Base-by-base conservation (phyloP, 2,888 invertebrate genomes). In the Cheilosia urbana region DNA sequence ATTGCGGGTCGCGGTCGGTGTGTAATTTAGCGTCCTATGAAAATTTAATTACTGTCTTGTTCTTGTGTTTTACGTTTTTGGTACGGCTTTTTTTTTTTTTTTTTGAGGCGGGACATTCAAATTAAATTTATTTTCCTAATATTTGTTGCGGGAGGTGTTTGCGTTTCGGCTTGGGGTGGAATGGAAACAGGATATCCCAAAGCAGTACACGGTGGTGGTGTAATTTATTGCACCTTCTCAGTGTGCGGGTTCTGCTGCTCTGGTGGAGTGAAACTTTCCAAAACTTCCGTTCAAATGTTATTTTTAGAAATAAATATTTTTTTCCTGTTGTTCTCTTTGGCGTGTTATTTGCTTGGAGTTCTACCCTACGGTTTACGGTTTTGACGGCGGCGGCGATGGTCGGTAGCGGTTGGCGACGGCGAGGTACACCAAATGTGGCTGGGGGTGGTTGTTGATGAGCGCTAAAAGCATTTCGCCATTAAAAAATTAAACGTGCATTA, bases 401-500 rank as follows among this genome's bases (percentile, higher is more conserved):
- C 11, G 57, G 11, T 13, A 4, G 62, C 42, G 55, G 47, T 21
- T n/a, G 34, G 17, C 6, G 42, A 34, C 17, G 57, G 57, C 34
- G 30, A 34, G 30, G 69, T 47, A 66, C n/a, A 49, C 37, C 13
- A 68, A 27, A 27, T 19, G 0, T 9, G 47, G 57, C 21, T 27
- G 58, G 73, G 65, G n/a, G 60, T 30, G 68, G 37, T 62, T 69
- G 79, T 37, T 72, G 80, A 85, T 77, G 81, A 79, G 78, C 75
- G 79, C 84, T 88, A 87, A 87, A 87, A 87, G 87, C 87, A 87
- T 87, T 88, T 87, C 58, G 87, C 88, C 88, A 88, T 88, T 88
- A 88, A 88, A 88, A 88, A 88, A 88, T 88, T 88, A 88, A 88
- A 88, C 87, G 85, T 88, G 80, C 88, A 88, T 88, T 88, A 88